Evolutionary conservation across 1,140 invertebrate species (phyloP).

Genomic region (Bombyx mandarina): DNA sequence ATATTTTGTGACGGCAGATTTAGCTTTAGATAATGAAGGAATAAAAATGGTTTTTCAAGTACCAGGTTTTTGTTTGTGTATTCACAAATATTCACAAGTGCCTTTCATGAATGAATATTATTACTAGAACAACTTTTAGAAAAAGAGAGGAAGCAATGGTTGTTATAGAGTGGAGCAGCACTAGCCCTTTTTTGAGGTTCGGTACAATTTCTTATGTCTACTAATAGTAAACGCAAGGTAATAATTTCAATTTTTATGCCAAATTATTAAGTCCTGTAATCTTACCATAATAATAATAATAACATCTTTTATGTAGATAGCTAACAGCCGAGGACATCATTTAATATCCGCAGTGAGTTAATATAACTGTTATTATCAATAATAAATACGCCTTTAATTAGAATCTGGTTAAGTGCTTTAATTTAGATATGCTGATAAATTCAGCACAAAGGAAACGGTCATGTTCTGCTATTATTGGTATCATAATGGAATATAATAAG

Average conservation of each 20-base stretch:
- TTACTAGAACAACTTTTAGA: too few species aligned
- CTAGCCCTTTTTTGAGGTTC: constrained; percentile 2
- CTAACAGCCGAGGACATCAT: too few species aligned
- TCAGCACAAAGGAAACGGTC: constrained; percentile 36
- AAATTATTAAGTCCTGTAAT: too few species aligned
- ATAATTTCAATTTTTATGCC: not conserved
- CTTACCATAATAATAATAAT: too few species aligned
- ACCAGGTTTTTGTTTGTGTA: too few species aligned
- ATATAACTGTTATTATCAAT: too few species aligned
- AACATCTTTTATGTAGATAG: too few species aligned
- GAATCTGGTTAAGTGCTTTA: constrained; percentile 12
- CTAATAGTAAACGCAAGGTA: constrained; percentile 2
- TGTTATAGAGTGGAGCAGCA: not conserved
- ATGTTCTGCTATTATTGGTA: constrained; percentile 58
- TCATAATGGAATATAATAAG: constrained; percentile 67
- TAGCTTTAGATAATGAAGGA: constrained; percentile 18
- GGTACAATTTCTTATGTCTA: not conserved
- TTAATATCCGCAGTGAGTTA: too few species aligned
- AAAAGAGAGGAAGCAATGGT: too few species aligned
- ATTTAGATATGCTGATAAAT: constrained; percentile 23
- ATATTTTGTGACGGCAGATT: constrained; percentile 15
- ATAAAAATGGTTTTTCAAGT: not conserved
- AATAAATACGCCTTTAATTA: constrained; percentile 1
- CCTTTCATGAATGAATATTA: too few species aligned
- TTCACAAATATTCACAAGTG: too few species aligned